Evolutionary conservation across 2,113 vertebrate species (phyloP).

Genomic region (Siniperca knerii): DNA sequence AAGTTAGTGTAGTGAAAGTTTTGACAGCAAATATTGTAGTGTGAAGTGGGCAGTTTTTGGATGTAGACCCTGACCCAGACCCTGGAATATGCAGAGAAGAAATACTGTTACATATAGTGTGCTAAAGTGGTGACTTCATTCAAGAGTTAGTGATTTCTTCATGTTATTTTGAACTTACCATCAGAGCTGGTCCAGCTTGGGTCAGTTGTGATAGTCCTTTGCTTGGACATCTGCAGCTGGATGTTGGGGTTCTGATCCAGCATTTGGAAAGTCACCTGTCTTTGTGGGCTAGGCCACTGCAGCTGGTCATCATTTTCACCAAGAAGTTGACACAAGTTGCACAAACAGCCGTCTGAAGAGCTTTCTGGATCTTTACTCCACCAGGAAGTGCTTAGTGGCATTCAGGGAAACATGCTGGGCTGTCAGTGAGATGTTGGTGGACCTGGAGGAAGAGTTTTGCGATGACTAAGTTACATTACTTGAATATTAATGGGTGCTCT

Average conservation of each 20-base stretch:
- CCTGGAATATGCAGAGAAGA: not conserved
- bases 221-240: slow-evolving; percentile 86
- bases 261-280: slow-evolving; percentile 82
- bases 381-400: slow-evolving; percentile 81
- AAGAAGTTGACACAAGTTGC: slow-evolving; percentile 78
- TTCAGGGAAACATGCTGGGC: slow-evolving; percentile 79
- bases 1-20: too few species aligned
- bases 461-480: not conserved
- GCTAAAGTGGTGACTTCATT: slow-evolving; percentile 57
- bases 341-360: slow-evolving; percentile 85
- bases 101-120: not conserved
- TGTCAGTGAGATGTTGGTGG: slow-evolving; percentile 83
- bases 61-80: too few species aligned
- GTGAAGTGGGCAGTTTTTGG: too few species aligned
- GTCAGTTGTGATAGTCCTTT: slow-evolving; percentile 75
- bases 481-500: not conserved
- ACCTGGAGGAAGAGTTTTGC: slow-evolving; percentile 34
- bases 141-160: not conserved
- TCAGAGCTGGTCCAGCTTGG: rapidly evolving
- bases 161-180: slow-evolving; percentile 33
- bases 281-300: slow-evolving; percentile 88
- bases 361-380: slow-evolving; percentile 80
- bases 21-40: too few species aligned
- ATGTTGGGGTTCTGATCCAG: slow-evolving; percentile 76
- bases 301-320: slow-evolving; percentile 85